Evolutionary conservation across 2,888 invertebrate genomes (phyloP).

Genomic region (Minunthozetes semirufus): DNA sequence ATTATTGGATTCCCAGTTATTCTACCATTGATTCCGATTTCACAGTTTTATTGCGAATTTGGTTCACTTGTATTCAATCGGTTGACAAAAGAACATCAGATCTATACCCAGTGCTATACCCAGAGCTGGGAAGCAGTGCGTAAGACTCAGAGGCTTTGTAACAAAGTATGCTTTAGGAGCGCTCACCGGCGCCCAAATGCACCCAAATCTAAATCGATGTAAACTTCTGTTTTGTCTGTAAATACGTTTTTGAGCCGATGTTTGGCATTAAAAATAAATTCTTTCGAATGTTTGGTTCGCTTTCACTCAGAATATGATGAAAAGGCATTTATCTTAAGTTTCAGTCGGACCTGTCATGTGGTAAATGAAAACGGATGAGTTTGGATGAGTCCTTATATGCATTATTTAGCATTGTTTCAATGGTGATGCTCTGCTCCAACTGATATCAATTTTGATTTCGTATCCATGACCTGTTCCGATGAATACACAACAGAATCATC

Average conservation of each 20-base stretch:
- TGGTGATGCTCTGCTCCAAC: not conserved
- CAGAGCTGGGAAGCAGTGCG: not conserved
- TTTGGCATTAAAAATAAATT: not conserved
- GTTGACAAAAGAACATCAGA: not conserved
- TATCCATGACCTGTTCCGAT: constrained; percentile 24
- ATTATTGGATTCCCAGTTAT: not conserved
- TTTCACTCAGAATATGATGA: constrained; percentile 19
- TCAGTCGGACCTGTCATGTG: constrained; percentile 14
- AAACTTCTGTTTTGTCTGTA: not conserved
- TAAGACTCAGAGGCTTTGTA: not conserved
- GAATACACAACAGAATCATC: constrained; percentile 28
- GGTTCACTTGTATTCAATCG: not conserved
- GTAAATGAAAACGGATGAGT: constrained; percentile 14
- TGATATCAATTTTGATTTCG: constrained; percentile 30
- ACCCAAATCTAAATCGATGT: not conserved
- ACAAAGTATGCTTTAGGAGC: not conserved
- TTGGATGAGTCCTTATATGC: constrained; percentile 14
- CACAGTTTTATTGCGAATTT: not conserved
- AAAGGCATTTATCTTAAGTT: not conserved
- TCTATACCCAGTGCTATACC: no score
- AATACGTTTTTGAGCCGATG: not conserved
- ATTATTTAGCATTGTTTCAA: constrained; percentile 21
- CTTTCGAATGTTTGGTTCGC: not conserved
- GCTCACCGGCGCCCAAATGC: not conserved
- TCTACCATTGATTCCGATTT: not conserved